These are phyloP conservation scores for Rapana venosa DNA, from an alignment of 2,888 invertebrate species.

Conservation along the genomic window DNA sequence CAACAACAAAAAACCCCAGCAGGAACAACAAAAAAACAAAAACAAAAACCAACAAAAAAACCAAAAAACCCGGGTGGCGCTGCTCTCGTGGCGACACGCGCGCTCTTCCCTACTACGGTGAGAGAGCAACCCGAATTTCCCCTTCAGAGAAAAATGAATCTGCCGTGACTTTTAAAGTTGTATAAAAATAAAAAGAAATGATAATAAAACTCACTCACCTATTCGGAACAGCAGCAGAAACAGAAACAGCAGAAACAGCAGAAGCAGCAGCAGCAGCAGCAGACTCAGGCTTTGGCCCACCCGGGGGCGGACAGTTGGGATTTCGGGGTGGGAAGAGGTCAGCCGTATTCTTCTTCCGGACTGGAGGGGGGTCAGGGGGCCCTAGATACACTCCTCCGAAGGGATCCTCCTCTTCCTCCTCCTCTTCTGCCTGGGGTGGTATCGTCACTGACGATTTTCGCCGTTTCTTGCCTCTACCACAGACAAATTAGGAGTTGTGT, in stretches of 20 bases:
- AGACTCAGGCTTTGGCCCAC: background rate
- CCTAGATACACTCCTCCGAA: slow-evolving; percentile 70
- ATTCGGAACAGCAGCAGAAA: background rate
- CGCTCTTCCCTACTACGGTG: too few species aligned
- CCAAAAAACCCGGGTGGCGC: too few species aligned
- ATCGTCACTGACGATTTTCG: slow-evolving; percentile 50
- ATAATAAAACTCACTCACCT: too few species aligned
- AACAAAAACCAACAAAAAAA: too few species aligned
- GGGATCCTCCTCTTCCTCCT: slow-evolving; percentile 57
- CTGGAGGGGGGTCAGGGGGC: slow-evolving; percentile 55
- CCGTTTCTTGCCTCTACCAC: background rate
- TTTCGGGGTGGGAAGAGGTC: background rate
- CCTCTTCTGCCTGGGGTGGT: slow-evolving; percentile 52
- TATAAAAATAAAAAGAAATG: too few species aligned
- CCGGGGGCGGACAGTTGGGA: background rate
- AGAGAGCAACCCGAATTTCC: too few species aligned
- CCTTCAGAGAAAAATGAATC: too few species aligned
- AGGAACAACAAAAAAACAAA: too few species aligned
- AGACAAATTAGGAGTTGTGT: background rate
- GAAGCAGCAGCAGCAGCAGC: background rate
- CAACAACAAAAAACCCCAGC: too few species aligned
- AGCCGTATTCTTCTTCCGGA: background rate
- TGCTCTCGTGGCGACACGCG: too few species aligned
- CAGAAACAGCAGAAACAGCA: background rate
- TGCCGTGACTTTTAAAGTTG: too few species aligned